Conservation (phyloP, 1,140 invertebrate genomes). For the Eriocheir sinensis region DNA sequence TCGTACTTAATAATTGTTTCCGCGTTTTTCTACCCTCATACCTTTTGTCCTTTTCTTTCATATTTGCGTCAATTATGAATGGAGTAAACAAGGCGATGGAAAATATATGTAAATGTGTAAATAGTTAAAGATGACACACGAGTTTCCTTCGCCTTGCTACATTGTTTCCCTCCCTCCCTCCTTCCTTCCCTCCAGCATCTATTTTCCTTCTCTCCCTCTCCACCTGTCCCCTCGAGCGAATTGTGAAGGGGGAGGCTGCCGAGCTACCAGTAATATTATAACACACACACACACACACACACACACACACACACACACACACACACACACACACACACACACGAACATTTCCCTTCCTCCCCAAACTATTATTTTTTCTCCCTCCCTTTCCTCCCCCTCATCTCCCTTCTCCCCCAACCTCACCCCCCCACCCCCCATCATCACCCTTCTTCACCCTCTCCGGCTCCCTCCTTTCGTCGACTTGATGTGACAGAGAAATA, state of each 20-base stretch:
- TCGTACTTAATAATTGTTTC: neutral
- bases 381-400: neutral
- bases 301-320: too few species aligned
- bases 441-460: neutral
- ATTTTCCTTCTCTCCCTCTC: conserved; percentile 22
- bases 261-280: conserved; percentile 10
- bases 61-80: too few species aligned
- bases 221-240: neutral
- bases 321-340: too few species aligned
- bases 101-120: neutral
- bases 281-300: too few species aligned
- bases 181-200: neutral
- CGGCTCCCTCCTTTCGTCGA: neutral
- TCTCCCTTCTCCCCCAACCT: neutral
- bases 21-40: neutral
- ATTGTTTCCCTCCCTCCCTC: neutral
- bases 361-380: neutral
- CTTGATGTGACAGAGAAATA: neutral
- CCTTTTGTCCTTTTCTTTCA: neutral
- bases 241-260: conserved; percentile 6
- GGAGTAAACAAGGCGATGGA: neutral
- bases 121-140: neutral
- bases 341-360: neutral
- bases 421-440: neutral
- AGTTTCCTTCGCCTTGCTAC: too few species aligned